Evolutionary conservation across 2,888 invertebrate genomes (phyloP).

Genomic region (Chrysomela aeneicollis): DNA sequence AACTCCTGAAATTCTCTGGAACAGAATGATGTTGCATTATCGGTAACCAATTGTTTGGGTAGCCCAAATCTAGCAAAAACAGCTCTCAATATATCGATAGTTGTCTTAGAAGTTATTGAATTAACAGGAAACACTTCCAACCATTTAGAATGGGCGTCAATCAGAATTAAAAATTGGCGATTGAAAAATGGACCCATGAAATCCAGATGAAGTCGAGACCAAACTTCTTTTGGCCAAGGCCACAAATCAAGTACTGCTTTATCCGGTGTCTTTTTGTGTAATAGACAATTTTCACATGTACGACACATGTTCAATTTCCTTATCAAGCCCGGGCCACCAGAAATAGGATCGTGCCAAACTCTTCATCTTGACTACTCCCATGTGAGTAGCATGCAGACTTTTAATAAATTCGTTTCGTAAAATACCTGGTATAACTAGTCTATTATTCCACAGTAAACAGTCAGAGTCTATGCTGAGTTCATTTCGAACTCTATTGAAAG

Average conservation of each 20-base stretch:
- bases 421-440: conserved; percentile 43
- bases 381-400: conserved; percentile 43
- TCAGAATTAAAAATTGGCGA: conserved; percentile 33
- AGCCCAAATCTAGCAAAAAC: conserved; percentile 38
- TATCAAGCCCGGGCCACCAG: too few relatives aligned
- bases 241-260: conserved; percentile 25
- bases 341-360: too few relatives aligned
- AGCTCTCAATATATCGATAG: too few relatives aligned
- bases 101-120: too few relatives aligned
- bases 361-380: conserved; percentile 47
- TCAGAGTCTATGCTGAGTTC: conserved; percentile 32
- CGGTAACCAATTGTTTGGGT: conserved; percentile 36
- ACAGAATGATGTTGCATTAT: conserved; percentile 37
- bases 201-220: conserved; percentile 41
- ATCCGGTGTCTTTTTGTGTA: background rate
- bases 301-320: conserved; percentile 45
- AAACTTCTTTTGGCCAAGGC: too few relatives aligned
- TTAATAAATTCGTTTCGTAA: conserved; percentile 35
- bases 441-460: conserved; percentile 41
- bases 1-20: conserved; percentile 41
- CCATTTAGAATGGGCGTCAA: conserved; percentile 42
- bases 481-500: conserved; percentile 25
- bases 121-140: conserved; percentile 38
- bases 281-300: conserved; percentile 14
- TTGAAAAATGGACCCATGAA: conserved; percentile 34